phyloP scores from a whole-genome alignment of 2,888 invertebrate species.

The Platerodrilus igneus region DNA sequence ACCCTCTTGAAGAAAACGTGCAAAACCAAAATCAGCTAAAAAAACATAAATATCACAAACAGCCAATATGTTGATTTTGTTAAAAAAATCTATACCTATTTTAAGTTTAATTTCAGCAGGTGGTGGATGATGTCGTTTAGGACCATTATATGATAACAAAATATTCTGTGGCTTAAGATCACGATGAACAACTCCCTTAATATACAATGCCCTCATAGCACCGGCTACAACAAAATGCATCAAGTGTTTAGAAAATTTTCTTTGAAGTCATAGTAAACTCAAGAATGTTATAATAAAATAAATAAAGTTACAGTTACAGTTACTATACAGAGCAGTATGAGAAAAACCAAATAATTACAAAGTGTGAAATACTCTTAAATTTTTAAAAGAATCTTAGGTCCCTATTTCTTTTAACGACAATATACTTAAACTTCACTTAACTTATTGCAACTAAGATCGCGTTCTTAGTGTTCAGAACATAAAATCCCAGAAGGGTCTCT shows the following conservation, averaged over 20 bases:
- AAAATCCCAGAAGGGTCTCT: too few species aligned
- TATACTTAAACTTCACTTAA: too few species aligned
- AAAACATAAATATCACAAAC: conserved; percentile 26
- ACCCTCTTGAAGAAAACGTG: conserved; percentile 95
- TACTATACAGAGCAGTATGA: too few species aligned
- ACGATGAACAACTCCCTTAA: conserved; percentile 96
- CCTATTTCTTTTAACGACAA: too few species aligned
- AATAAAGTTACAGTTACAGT: too few species aligned
- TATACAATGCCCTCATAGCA: conserved; percentile 95
- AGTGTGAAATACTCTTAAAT: too few species aligned
- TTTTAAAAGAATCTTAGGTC: too few species aligned
- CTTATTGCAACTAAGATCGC: too few species aligned
- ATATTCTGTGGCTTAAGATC: conserved; percentile 99
- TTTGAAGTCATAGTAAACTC: not conserved
- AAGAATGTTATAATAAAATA: not conserved
- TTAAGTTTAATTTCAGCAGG: conserved; percentile 86
- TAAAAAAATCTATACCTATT: conserved; percentile 65
- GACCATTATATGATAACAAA: conserved; percentile 79
- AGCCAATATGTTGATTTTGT: too few species aligned
- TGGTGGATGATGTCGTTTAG: conserved; percentile 62
- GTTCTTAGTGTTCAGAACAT: too few species aligned
- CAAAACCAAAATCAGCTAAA: conserved; percentile 98
- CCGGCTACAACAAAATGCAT: conserved; percentile 70
- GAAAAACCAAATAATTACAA: too few species aligned
- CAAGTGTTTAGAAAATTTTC: not conserved